phyloP scores from a whole-genome alignment of 2,888 invertebrate genomes.

The Hydraecia micacea region DNA sequence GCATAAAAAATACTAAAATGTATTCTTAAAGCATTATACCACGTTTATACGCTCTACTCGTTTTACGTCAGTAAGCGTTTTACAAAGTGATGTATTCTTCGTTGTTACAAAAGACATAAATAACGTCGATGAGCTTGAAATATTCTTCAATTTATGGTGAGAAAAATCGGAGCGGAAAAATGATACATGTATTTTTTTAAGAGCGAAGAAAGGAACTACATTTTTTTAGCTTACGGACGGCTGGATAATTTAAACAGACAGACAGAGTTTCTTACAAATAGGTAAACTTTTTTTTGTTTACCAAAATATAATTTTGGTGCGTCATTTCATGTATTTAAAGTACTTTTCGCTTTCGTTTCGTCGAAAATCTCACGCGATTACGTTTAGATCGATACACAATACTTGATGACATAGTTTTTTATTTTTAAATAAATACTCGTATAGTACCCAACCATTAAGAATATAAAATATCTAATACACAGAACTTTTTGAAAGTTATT shows the following conservation, averaged over 20 bases:
- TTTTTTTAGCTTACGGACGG: neutral
- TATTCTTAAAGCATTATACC: neutral
- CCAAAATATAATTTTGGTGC: slow-evolving; percentile 19
- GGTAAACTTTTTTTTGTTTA: slow-evolving; percentile 3
- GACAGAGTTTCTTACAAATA: slow-evolving; percentile 4
- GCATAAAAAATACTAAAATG: slow-evolving; percentile 20
- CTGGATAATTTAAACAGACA: slow-evolving; percentile 11
- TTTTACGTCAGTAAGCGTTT: slow-evolving; percentile 9
- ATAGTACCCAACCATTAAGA: neutral
- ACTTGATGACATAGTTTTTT: no score
- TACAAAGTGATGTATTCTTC: slow-evolving; percentile 32
- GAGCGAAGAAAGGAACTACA: neutral
- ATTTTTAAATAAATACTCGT: neutral
- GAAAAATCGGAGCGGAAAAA: slow-evolving; percentile 19
- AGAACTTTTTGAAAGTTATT: no score
- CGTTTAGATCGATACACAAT: neutral
- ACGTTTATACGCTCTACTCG: neutral
- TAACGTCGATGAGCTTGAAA: slow-evolving; percentile 38
- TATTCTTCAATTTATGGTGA: slow-evolving; percentile 44
- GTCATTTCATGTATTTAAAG: slow-evolving; percentile 7
- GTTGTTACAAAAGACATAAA: slow-evolving; percentile 34
- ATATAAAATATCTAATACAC: neutral
- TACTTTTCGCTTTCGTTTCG: neutral
- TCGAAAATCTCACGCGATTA: slow-evolving; percentile 18
- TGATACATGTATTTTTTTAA: slow-evolving; percentile 16